Percentiles rank a stretch among this genome's conserved stretches.
These are phyloP conservation scores for Odontomyia ornata DNA, from an alignment of 2,888 invertebrate genomes.

Conservation along the genomic window DNA sequence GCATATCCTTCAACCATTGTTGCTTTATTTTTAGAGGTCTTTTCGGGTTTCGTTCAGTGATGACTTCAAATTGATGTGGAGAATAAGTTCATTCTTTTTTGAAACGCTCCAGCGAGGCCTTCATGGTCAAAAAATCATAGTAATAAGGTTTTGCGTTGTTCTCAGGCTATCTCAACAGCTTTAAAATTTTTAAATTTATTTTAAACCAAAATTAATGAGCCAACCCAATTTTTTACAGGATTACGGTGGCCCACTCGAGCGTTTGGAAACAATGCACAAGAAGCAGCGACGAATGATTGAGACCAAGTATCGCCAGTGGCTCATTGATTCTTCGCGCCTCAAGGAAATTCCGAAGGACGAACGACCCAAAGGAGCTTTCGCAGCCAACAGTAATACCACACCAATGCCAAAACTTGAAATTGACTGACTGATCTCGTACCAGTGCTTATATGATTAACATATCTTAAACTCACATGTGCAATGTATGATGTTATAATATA, in stretches of 20 bases:
- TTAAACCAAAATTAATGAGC: too few relatives aligned
- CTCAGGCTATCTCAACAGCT: too few relatives aligned
- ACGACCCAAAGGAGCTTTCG: constrained; percentile 61
- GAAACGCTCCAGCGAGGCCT: too few relatives aligned
- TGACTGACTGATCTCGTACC: constrained; percentile 36
- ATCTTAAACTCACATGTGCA: neutral
- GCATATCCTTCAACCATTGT: neutral
- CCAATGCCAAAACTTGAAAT: constrained; percentile 20
- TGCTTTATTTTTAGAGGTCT: too few relatives aligned
- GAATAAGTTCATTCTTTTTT: too few relatives aligned
- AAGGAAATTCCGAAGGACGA: constrained; percentile 64
- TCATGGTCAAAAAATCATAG: too few relatives aligned
- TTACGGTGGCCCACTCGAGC: constrained; percentile 70
- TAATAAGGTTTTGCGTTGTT: too few relatives aligned
- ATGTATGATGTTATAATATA: neutral
- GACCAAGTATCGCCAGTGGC: constrained; percentile 70
- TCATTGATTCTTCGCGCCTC: constrained; percentile 69
- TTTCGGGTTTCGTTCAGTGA: too few relatives aligned
- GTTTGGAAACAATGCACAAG: constrained; percentile 68
- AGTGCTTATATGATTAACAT: neutral
- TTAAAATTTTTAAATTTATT: too few relatives aligned
- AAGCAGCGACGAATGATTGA: constrained; percentile 68
- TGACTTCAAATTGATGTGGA: too few relatives aligned
- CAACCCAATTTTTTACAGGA: too few relatives aligned
- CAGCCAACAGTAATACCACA: neutral